These are phyloP conservation scores for Cyprinodon diabolis DNA, from an alignment of 2,797 vertebrate species.

Conservation along the genomic window DNA sequence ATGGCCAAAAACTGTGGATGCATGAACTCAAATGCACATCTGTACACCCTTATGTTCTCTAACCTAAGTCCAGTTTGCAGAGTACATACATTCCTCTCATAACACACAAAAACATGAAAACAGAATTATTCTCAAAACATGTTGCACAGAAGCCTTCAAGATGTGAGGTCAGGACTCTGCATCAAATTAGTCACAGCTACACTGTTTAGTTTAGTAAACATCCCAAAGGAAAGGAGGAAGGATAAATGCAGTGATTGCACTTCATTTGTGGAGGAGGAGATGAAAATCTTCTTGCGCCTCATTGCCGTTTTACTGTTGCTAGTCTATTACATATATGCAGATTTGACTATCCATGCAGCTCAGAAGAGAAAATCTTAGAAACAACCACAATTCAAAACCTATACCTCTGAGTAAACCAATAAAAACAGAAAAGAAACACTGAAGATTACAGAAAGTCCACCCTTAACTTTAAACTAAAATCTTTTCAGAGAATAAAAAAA, in stretches of 20 bases:
- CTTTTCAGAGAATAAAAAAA: constrained; percentile 13
- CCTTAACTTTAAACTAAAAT: not conserved
- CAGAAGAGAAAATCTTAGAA: too few relatives aligned
- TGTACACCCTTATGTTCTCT: not conserved
- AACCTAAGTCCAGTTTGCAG: not conserved
- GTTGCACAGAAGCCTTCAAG: not conserved
- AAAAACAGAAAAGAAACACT: not conserved
- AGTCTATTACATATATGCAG: too few relatives aligned
- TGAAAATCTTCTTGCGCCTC: not conserved
- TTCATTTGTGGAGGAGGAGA: not conserved
- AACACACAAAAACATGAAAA: not conserved
- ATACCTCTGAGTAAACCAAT: not conserved
- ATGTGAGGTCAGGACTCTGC: not conserved
- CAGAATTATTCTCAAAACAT: not conserved
- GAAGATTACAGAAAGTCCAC: not conserved
- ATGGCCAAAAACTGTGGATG: not conserved
- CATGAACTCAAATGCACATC: not conserved
- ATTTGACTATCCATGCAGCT: too few relatives aligned
- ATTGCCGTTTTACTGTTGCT: not conserved
- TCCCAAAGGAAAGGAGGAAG: not conserved
- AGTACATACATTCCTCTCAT: not conserved
- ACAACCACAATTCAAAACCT: too few relatives aligned
- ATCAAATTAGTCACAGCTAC: not conserved
- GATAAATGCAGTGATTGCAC: not conserved
- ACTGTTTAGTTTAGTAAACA: not conserved